phyloP scores from a whole-genome alignment of 2,797 vertebrate genomes.

The Notoglanidium macrostoma region DNA sequence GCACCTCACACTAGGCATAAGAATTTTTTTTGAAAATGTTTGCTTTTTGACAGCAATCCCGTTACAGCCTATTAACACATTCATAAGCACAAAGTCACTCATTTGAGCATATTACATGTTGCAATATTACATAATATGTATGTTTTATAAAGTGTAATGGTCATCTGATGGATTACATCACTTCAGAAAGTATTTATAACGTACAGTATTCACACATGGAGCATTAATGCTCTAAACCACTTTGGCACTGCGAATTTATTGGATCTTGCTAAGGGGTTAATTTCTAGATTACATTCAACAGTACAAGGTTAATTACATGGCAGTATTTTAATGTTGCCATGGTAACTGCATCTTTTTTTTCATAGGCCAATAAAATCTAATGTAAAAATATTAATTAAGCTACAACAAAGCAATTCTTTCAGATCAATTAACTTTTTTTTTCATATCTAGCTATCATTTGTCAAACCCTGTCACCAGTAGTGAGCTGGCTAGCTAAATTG shows the following conservation, averaged over 20 bases:
- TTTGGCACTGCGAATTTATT: neutral
- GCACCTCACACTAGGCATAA: neutral
- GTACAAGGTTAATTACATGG: neutral
- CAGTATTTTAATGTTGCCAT: neutral
- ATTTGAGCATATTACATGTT: neutral
- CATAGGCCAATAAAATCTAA: neutral
- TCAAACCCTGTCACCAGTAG: neutral
- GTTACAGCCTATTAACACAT: neutral
- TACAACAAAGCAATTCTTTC: neutral
- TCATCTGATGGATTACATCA: neutral
- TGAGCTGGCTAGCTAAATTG: neutral
- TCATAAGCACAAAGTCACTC: neutral
- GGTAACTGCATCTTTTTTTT: neutral
- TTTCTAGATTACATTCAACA: too few relatives aligned
- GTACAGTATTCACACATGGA: neutral
- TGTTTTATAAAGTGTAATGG: neutral
- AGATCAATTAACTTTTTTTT: neutral
- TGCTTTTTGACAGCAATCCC: neutral
- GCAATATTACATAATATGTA: neutral
- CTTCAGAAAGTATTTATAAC: neutral
- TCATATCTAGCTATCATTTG: neutral
- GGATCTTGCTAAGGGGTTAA: neutral
- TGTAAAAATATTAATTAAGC: neutral
- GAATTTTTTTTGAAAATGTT: neutral
- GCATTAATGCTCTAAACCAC: too few relatives aligned